phyloP scores from a whole-genome alignment of 2,888 invertebrate species.

The Syrista parreyssii region DNA sequence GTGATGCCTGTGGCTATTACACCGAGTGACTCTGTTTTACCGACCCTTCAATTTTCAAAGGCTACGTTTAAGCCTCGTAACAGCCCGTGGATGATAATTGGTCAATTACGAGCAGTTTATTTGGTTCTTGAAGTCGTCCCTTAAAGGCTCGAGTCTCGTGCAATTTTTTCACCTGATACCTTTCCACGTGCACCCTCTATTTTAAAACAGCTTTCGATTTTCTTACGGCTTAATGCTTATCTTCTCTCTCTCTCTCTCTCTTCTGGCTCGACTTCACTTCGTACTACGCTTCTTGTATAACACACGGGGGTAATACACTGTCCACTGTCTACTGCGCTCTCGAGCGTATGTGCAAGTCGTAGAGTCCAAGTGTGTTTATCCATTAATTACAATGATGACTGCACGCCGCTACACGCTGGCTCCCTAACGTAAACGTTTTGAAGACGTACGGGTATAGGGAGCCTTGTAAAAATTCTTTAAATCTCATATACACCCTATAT shows the following conservation, averaged over 20 bases:
- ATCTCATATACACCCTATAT: neutral
- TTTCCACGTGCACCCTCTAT: neutral
- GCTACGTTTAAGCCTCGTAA: constrained; percentile 19
- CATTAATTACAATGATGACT: neutral
- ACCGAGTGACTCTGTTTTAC: constrained; percentile 41
- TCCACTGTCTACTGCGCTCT: neutral
- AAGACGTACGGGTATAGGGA: neutral
- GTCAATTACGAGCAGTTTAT: constrained; percentile 35
- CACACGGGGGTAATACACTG: neutral
- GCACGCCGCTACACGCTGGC: neutral
- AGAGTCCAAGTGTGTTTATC: neutral
- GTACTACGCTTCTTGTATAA: neutral
- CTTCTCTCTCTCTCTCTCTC: neutral
- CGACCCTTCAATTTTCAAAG: constrained; percentile 40
- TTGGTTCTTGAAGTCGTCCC: neutral
- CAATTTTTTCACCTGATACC: neutral
- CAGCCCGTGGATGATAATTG: constrained; percentile 40
- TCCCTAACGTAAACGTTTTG: neutral
- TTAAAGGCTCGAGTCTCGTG: constrained; percentile 10
- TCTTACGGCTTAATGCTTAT: constrained; percentile 7
- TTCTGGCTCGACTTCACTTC: neutral
- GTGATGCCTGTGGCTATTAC: constrained; percentile 34
- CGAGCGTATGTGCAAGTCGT: neutral
- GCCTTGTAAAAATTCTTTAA: neutral
- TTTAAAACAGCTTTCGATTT: constrained; percentile 18